Conservation (phyloP, 2,797 vertebrate genomes). For the Tangara arthus region DNA sequence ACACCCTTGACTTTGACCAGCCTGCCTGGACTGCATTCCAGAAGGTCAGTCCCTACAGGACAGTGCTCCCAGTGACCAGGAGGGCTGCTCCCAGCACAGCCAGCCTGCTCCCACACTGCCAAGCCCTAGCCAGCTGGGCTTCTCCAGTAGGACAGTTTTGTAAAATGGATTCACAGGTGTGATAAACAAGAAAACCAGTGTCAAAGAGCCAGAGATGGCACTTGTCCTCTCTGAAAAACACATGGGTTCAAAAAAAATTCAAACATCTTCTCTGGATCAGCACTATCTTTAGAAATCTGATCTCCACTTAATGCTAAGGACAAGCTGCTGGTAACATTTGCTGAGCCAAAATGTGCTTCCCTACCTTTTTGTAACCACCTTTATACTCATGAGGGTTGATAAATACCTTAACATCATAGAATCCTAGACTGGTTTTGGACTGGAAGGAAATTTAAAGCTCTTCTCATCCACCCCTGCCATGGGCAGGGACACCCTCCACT, state of each 20-base stretch:
- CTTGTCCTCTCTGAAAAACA: not conserved
- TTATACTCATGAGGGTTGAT: not conserved
- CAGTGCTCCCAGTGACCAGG: not conserved
- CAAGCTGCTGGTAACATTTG: not conserved
- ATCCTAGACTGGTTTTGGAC: not conserved
- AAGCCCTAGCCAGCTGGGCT: not conserved
- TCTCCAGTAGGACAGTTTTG: not conserved
- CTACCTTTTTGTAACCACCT: not conserved
- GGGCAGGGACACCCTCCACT: not conserved
- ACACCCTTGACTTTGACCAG: not conserved
- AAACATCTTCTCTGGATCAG: not conserved
- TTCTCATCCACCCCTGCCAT: not conserved
- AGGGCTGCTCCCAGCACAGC: not conserved
- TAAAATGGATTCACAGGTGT: not conserved
- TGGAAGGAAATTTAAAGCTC: not conserved
- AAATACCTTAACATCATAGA: not conserved
- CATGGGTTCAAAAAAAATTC: no score
- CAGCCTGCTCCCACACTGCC: not conserved
- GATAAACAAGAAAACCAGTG: not conserved
- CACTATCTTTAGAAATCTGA: not conserved
- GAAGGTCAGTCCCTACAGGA: slow-evolving; percentile 20
- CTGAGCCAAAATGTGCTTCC: not conserved
- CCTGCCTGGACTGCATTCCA: slow-evolving; percentile 18
- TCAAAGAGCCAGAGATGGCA: not conserved
- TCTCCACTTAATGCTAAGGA: not conserved